A percentile compares a stretch with the other conserved stretches of the same genome.
Evolutionary conservation across 2,113 vertebrate species (phyloP).

Genomic region (Setophaga petechia): DNA sequence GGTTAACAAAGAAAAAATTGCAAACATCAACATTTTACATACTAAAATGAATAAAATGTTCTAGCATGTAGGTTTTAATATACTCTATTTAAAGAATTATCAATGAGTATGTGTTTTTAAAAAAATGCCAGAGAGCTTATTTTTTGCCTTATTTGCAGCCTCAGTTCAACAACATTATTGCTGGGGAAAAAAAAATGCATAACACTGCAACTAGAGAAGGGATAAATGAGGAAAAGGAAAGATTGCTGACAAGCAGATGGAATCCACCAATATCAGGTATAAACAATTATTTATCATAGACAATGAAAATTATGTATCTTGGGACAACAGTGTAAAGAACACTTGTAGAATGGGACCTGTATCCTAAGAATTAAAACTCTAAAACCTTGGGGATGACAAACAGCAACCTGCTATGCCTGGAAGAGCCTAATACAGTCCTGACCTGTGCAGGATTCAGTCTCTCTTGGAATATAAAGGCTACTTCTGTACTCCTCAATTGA

Average conservation of each 20-base stretch:
- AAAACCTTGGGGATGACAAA: neutral
- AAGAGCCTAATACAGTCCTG: neutral
- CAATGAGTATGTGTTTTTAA: neutral
- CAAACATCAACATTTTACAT: neutral
- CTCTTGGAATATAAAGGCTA: neutral
- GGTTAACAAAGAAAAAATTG: neutral
- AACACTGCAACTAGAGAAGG: neutral
- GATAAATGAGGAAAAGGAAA: neutral
- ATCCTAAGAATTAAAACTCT: neutral
- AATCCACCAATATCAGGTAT: neutral
- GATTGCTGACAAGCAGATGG: neutral
- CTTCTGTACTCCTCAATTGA: neutral
- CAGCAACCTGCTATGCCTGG: neutral
- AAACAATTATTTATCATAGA: neutral
- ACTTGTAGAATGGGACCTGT: neutral
- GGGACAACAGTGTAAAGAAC: neutral
- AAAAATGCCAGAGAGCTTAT: neutral
- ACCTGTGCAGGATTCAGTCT: neutral
- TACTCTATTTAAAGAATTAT: neutral
- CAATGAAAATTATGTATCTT: neutral
- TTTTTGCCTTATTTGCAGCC: neutral
- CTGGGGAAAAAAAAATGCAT: neutral
- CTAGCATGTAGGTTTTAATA: neutral
- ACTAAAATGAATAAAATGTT: neutral
- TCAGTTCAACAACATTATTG: neutral